A percentile compares a stretch with the other conserved stretches of the same genome.
Conservation (phyloP, 2,113 vertebrate genomes). For the Sprattus sprattus region DNA sequence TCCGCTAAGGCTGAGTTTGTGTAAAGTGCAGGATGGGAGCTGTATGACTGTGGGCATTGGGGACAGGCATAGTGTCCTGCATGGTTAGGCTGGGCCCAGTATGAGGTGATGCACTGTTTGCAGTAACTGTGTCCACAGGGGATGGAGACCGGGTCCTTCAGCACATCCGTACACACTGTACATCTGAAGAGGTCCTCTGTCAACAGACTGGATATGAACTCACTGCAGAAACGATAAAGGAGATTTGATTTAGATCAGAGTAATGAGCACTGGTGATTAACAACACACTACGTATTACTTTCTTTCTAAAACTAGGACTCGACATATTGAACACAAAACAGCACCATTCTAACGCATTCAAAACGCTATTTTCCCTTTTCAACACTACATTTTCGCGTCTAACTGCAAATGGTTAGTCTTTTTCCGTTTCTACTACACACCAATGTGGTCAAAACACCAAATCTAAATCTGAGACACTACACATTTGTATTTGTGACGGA, state of each 20-base stretch:
- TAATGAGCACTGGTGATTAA: too few relatives aligned
- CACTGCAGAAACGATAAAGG: not conserved
- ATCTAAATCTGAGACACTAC: too few relatives aligned
- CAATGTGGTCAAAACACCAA: too few relatives aligned
- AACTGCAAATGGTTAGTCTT: too few relatives aligned
- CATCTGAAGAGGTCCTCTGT: not conserved
- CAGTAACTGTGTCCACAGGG: conserved; percentile 6
- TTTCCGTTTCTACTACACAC: too few relatives aligned
- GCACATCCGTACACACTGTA: not conserved
- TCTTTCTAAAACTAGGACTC: too few relatives aligned
- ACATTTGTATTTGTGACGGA: too few relatives aligned
- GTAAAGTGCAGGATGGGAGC: not conserved
- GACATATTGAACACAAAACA: too few relatives aligned
- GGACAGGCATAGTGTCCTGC: not conserved
- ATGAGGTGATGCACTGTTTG: not conserved
- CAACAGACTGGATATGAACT: not conserved
- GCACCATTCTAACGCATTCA: too few relatives aligned
- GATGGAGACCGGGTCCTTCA: not conserved
- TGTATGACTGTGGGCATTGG: not conserved
- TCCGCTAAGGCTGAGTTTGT: not conserved
- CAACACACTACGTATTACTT: too few relatives aligned
- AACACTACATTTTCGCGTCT: too few relatives aligned
- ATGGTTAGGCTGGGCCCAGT: not conserved
- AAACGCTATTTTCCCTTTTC: too few relatives aligned
- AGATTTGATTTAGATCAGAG: not conserved